Base-by-base conservation (phyloP, 1,140 invertebrate species). In the Steinernema feltiae region DNA sequence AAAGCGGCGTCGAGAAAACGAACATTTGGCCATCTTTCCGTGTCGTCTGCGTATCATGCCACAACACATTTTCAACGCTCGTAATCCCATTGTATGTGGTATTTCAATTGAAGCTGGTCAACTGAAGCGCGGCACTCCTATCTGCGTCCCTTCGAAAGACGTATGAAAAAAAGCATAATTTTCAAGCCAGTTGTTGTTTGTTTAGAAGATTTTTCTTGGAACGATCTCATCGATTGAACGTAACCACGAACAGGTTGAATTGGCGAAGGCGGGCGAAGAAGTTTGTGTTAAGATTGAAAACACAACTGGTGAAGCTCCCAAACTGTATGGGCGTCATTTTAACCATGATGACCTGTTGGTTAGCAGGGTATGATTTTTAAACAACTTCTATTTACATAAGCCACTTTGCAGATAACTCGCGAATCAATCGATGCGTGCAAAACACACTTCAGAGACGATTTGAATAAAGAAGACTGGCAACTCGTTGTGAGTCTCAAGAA, bases 341-440 rank as follows among this genome's bases (percentile, higher is more conserved):
- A 95, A 97, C 84, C 92, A 94, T 81, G 95, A 92, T 30, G 97
- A 99, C 87, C 89, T 95, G 82, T 90, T 99, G 35, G 90, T 97
- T 81, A 98, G 95, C 89, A 97, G 95, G 91, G 94, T 96, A 89
- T 90, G 18, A 63, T 63, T 63, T 21, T 27, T n/a, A n/a, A 12
- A 15, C 3, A 7, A 7, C 53, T 27, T 27, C 7, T 21, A 27
- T 63, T 3, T 3, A 63, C 53, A 27, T 63, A 15, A n/a, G n/a
- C n/a, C n/a, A n/a, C 12, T 83, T 91, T 93, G 71, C 90, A 97
- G 94, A 98, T 99, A 86, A 93, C 92, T 30, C 91, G 97, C 71
- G 92, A 96, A 82, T 97, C 95, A 48, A 99, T 99, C 83, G 96
- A 99, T 88, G 95, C 94, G 1, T 97, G 97, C 88, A 99, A 99